phyloP scores from a whole-genome alignment of 2,113 vertebrate species.

The Panthera tigris region DNA sequence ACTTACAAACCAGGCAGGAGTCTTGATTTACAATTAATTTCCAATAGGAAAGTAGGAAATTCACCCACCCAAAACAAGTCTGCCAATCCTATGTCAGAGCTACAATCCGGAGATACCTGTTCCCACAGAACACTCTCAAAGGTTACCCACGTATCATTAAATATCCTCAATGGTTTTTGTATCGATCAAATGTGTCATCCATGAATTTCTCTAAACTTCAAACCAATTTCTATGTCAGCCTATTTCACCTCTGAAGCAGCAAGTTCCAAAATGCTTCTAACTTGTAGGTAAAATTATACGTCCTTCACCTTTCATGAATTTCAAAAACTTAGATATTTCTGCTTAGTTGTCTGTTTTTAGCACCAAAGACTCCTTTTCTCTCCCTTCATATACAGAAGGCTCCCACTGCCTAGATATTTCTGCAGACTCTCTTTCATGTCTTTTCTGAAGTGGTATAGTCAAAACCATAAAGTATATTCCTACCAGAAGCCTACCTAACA shows the following conservation, averaged over 20 bases:
- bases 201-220: slow-evolving; percentile 38
- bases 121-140: neutral
- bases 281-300: neutral
- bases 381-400: neutral
- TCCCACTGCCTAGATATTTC: neutral
- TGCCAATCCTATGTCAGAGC: neutral
- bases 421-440: neutral
- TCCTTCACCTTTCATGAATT: neutral
- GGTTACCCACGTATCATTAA: neutral
- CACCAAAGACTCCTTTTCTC: neutral
- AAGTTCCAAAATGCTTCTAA: neutral
- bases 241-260: neutral
- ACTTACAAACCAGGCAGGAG: neutral
- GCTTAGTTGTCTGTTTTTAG: neutral
- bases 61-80: neutral
- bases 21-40: slow-evolving; percentile 23
- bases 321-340: neutral
- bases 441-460: neutral
- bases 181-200: neutral
- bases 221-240: neutral
- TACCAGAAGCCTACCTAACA: neutral
- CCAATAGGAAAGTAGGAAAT: neutral
- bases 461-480: neutral
- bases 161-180: neutral
- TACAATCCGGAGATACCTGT: neutral